Conservation (phyloP, 1,140 invertebrate genomes). For the Diprion similis region DNA sequence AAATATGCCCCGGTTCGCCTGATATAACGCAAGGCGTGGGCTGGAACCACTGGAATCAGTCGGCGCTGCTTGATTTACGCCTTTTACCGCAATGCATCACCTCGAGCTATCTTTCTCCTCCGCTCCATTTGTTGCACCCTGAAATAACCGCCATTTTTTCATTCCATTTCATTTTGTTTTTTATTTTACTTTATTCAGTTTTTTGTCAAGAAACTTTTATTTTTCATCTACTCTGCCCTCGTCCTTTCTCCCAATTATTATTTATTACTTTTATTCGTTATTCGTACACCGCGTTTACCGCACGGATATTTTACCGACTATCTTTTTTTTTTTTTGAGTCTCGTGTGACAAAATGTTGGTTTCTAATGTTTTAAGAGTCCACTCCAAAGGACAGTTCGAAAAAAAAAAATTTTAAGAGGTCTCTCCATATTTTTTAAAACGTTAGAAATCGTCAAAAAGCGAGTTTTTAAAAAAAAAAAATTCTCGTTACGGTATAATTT, state of each 20-base stretch:
- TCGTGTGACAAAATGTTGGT: too few species aligned
- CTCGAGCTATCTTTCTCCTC: constrained; percentile 35
- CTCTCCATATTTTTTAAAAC: too few species aligned
- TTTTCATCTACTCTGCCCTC: too few species aligned
- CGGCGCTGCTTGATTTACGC: constrained; percentile 58
- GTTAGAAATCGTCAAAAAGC: too few species aligned
- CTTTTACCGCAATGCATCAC: constrained; percentile 48
- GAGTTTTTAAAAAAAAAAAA: too few species aligned
- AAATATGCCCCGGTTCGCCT: constrained; percentile 53
- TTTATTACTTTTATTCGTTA: not conserved
- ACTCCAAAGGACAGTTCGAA: too few species aligned
- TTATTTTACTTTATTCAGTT: constrained; percentile 30
- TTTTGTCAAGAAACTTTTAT: too few species aligned
- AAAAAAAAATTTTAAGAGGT: too few species aligned
- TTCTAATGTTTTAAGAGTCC: too few species aligned
- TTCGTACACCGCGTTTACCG: not conserved
- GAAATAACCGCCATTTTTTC: constrained; percentile 32
- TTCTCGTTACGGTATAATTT: too few species aligned
- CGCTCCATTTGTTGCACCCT: constrained; percentile 29
- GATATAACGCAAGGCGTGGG: constrained; percentile 57
- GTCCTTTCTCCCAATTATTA: constrained; percentile 18
- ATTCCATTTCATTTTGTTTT: constrained; percentile 32
- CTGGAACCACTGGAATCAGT: constrained; percentile 50
- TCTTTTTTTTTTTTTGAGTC: too few species aligned
- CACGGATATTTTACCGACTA: too few species aligned